Conservation (phyloP, 2,888 invertebrate species). For the Eumerus sabulonum region DNA sequence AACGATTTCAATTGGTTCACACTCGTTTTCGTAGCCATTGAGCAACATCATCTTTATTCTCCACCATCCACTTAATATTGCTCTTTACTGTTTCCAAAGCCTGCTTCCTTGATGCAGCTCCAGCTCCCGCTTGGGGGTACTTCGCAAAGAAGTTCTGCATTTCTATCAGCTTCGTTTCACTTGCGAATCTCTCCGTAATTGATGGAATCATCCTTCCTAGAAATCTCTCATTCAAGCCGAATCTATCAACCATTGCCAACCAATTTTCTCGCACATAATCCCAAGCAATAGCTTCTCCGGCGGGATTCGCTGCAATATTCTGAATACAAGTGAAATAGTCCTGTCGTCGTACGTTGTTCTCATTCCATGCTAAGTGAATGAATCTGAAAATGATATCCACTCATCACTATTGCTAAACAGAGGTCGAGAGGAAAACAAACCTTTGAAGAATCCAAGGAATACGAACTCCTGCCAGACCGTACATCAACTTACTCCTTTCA, state of each 20-base stretch:
- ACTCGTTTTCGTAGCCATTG: constrained; percentile 80
- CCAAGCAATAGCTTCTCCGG: constrained; percentile 89
- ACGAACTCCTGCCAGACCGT: constrained; percentile 85
- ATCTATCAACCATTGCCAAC: constrained; percentile 85
- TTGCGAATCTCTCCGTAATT: constrained; percentile 85
- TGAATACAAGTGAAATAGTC: constrained; percentile 87
- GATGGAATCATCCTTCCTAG: constrained; percentile 86
- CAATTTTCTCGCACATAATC: constrained; percentile 89
- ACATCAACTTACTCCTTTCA: constrained; percentile 86
- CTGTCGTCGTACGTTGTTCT: constrained; percentile 87
- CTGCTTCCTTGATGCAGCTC: constrained; percentile 84
- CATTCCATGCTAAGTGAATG: constrained; percentile 85
- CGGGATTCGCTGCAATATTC: constrained; percentile 85
- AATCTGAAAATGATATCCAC: constrained; percentile 80
- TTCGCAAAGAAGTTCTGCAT: constrained; percentile 86
- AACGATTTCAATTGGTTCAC: background rate
- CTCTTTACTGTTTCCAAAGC: constrained; percentile 88
- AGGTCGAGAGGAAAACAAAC: constrained; percentile 76
- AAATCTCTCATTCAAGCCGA: constrained; percentile 88
- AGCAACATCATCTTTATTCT: constrained; percentile 81
- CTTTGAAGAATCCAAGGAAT: constrained; percentile 83
- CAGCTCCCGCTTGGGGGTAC: constrained; percentile 92
- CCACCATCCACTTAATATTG: constrained; percentile 88
- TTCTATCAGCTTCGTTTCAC: constrained; percentile 84
- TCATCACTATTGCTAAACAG: background rate